A percentile compares a stretch with the other conserved stretches of the same genome.
phyloP scores from a whole-genome alignment of 2,888 invertebrate genomes.

The Brachypterus glaber region DNA sequence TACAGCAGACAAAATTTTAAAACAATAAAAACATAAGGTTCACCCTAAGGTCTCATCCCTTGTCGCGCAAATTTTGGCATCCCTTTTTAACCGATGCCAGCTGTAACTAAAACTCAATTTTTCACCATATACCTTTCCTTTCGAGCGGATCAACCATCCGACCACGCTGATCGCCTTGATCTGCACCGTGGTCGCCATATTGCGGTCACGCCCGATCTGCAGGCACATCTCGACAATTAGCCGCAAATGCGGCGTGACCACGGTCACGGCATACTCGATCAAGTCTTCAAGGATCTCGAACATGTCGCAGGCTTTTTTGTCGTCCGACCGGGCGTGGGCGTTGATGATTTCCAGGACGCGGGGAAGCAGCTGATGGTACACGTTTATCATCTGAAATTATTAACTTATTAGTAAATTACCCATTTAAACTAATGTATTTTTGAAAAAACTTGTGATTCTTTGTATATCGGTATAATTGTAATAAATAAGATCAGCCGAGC shows the following conservation, averaged over 20 bases:
- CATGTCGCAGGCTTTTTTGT: conserved; percentile 51
- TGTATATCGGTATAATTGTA: too few species aligned
- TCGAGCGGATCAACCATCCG: conserved; percentile 56
- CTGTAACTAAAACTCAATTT: too few species aligned
- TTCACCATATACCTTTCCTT: conserved; percentile 67
- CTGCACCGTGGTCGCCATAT: conserved; percentile 51
- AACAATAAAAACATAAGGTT: too few species aligned
- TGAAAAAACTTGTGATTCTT: too few species aligned
- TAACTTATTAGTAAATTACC: too few species aligned
- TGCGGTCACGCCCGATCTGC: conserved; percentile 48
- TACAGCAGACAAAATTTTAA: too few species aligned
- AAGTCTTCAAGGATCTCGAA: conserved; percentile 58
- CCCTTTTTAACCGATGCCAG: too few species aligned
- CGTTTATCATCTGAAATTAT: conserved; percentile 45
- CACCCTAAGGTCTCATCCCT: too few species aligned
- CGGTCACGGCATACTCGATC: conserved; percentile 51
- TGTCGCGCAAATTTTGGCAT: too few species aligned
- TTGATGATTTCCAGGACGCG: conserved; percentile 53
- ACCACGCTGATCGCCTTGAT: conserved; percentile 57
- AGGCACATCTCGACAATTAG: conserved; percentile 57
- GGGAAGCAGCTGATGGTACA: conserved; percentile 53
- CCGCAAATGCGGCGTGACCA: conserved; percentile 55
- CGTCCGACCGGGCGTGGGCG: conserved; percentile 48
- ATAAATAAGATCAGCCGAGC: too few species aligned
- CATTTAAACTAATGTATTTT: too few species aligned